Base-by-base conservation (phyloP, 2,888 invertebrate species). In the Meganola albula region DNA sequence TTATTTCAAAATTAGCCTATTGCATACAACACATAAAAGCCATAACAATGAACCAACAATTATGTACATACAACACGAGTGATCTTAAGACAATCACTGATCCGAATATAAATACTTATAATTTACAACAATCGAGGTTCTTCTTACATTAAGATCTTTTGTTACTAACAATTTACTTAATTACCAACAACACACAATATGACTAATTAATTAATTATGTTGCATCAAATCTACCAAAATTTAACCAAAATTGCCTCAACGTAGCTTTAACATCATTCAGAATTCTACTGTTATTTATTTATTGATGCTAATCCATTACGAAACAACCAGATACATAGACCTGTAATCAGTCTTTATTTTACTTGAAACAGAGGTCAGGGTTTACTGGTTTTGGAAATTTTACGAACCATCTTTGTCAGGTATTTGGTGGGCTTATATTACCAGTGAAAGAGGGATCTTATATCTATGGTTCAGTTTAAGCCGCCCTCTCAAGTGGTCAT, bases 221-320 rank as follows among this genome's bases (percentile, higher is more conserved):
- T 43, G 48, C 60, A 57, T 58, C 44, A 39, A 63, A n/a, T n/a
- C n/a, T n/a, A 69, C 71, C 51, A 64, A 48, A 73, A 72, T 63
- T 65, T 56, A 44, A 58, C 76, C 74, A 53, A 72, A 82, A 78
- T 72, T 74, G 58, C 67, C 65, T 74, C 62, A 70, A 68, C 60
- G 61, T 66, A 65, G 48, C 63, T 58, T 56, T 44, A 24, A 63
- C 64, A 63, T 66, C 63, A 61, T 60, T 67, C 68, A 68, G 53
- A 58, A 70, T 52, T 48, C 62, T 68, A 67, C 75, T 71, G 63
- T 69, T 68, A 63, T 68, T 77, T 75, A 78, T 80, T 78, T 76
- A 79, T 77, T 76, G 68, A 74, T 54, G 64, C 58, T 76, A 74
- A 78, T 79, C 75, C 65, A 69, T 77, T 68, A 70, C 54, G 52